Conservation (phyloP, 2,113 vertebrate genomes). For the Synchiropus splendidus region DNA sequence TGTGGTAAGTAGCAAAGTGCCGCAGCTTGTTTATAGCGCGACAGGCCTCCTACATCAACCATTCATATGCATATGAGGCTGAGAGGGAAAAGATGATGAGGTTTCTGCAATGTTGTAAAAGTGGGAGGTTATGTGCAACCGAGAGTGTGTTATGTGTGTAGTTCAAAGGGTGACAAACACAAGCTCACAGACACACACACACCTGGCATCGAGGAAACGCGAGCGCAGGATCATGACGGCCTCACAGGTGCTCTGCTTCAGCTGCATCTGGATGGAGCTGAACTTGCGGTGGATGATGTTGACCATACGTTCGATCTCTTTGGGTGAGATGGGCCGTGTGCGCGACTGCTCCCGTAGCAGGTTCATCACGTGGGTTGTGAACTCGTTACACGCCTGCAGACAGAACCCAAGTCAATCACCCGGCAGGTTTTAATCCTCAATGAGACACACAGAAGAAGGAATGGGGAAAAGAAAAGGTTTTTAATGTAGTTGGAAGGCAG, state of each 20-base stretch:
- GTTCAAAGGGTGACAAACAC: not conserved
- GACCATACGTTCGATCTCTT: slow-evolving; percentile 98
- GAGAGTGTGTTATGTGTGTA: too few relatives aligned
- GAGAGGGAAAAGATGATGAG: slow-evolving; percentile 13
- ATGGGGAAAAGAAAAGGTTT: not conserved
- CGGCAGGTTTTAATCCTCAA: not conserved
- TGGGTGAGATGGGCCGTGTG: slow-evolving; percentile 92
- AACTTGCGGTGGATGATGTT: slow-evolving; percentile 99
- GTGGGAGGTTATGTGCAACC: slow-evolving; percentile 11
- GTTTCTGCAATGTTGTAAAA: slow-evolving; percentile 12
- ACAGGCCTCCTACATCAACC: slow-evolving; percentile 32
- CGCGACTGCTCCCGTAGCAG: slow-evolving; percentile 92
- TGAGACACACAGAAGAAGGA: not conserved
- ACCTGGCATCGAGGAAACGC: slow-evolving; percentile 94
- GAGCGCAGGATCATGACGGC: slow-evolving; percentile 98
- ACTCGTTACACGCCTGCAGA: slow-evolving; percentile 89
- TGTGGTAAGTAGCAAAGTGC: slow-evolving; percentile 18
- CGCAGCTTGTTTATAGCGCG: slow-evolving; percentile 20
- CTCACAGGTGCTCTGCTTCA: slow-evolving; percentile 97
- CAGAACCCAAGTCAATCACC: not conserved
- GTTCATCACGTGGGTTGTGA: slow-evolving; percentile 99
- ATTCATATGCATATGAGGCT: slow-evolving; percentile 38
- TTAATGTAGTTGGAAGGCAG: slow-evolving; percentile 18
- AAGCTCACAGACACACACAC: slow-evolving; percentile 28
- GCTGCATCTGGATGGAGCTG: slow-evolving; percentile 99